Evolutionary conservation across 2,797 vertebrate species (phyloP), one percentile per base, ranked within the genome.

Genomic region (Sebastes trivittatus): DNA sequence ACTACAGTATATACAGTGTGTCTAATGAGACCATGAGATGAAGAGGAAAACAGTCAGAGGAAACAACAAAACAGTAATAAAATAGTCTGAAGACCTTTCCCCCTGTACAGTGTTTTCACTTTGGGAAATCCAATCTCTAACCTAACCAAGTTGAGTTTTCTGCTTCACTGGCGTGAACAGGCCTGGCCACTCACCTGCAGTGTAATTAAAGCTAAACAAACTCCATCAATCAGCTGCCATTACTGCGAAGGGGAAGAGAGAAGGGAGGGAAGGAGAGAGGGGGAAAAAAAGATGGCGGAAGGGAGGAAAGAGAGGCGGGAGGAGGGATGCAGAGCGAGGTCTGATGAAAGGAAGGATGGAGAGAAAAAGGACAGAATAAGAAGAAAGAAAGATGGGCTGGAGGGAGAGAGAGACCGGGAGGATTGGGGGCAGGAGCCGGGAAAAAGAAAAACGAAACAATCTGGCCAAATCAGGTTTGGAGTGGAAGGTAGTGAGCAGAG

Each of bases 201-300:
- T 95, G 93, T 96, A 96, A 96, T 96, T 96, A 96, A 96, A 96
- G 93, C 92, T 92, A 96, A 96, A 95, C 94, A 96, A 96, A 96
- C 94, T 93, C 94, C 94, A 96, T 96, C 95, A 95, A 96, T 96
- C 95, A 95, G 93, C 90, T 91, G 92, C 92, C 93, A 94, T 95
- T 94, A 94, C 90, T 70, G 72, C 56, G 3, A 75, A 88, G 72
- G 25, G 78, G 77, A 72, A 72, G 72, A 49, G 59, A 72, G 56
- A 46, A 66, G 13, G 22, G 62, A 82, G 32, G 34, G 25, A 52
- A 30, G 34, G 55, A 10, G 18, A 23, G 46, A 22, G 8, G 22
- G 34, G 10, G 34, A n/a, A 30, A 63, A 65, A 66, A 69, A 67
- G 49, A 63, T 23, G 70, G 64, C 34, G 62, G 27, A 66, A 46